These are phyloP conservation scores for Notarius quadriscutis DNA, from an alignment of 2,113 vertebrate genomes.

Conservation along the genomic window DNA sequence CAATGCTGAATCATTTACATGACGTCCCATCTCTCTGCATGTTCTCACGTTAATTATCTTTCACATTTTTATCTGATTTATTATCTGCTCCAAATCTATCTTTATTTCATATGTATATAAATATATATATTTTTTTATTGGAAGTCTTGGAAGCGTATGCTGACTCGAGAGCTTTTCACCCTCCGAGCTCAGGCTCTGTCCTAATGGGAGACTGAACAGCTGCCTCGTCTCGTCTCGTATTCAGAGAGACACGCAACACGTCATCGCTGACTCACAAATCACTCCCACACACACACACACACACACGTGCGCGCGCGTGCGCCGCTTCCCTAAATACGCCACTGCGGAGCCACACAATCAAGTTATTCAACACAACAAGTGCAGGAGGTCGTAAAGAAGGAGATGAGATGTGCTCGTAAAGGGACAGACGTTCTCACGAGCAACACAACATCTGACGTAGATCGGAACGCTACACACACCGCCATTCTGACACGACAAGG, in stretches of 20 bases:
- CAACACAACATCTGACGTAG: neutral
- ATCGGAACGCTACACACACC: neutral
- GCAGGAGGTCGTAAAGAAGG: constrained; percentile 3
- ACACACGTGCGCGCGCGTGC: constrained; percentile 48
- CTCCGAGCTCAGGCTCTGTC: constrained; percentile 58
- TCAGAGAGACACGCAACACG: constrained; percentile 67
- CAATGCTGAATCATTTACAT: neutral
- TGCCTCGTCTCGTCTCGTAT: constrained; percentile 59
- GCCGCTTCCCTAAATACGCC: constrained; percentile 40
- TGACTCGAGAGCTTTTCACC: constrained; percentile 51
- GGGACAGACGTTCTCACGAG: constrained; percentile 12
- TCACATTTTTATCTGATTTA: neutral
- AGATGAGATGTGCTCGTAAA: constrained; percentile 8
- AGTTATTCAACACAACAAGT: constrained; percentile 28
- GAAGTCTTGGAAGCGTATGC: neutral
- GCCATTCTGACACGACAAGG: neutral
- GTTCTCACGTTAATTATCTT: neutral
- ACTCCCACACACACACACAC: constrained; percentile 48
- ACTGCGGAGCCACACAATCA: constrained; percentile 10
- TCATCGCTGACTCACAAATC: constrained; percentile 67
- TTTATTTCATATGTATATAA: too few relatives aligned
- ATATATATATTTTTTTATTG: too few relatives aligned
- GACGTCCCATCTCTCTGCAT: neutral
- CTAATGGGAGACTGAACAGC: constrained; percentile 52
- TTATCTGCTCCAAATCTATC: too few relatives aligned